A percentile compares a stretch with the other conserved stretches of the same genome.
Evolutionary conservation across 2,113 vertebrate species (phyloP).

Genomic region (Monopterus albus): DNA sequence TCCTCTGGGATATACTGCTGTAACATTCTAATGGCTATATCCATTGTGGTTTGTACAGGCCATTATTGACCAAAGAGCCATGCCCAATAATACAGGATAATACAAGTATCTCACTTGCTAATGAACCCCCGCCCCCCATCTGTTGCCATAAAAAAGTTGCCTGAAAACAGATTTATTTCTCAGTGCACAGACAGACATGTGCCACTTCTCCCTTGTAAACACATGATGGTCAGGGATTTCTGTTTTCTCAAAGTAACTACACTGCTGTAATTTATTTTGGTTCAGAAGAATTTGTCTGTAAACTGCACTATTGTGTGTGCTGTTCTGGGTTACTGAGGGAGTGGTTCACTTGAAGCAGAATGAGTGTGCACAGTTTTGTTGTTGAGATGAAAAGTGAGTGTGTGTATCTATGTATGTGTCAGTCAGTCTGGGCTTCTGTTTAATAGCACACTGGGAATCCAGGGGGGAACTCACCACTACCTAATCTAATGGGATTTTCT

Average conservation of each 20-base stretch:
- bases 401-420: conserved; percentile 1
- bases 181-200: background rate
- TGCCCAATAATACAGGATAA: conserved; percentile 65
- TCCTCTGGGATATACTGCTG: conserved; percentile 62
- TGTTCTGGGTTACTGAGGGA: conserved; percentile 7
- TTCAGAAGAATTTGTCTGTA: background rate
- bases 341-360: conserved; percentile 36
- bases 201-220: background rate
- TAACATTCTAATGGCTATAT: conserved; percentile 74
- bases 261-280: background rate
- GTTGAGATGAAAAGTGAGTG: conserved; percentile 3
- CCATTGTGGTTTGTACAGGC: conserved; percentile 75
- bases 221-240: background rate
- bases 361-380: background rate
- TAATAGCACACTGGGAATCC: conserved; percentile 59
- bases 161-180: conserved; percentile 19
- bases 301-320: background rate
- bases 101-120: conserved; percentile 60
- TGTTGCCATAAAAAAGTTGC: conserved; percentile 21
- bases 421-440: conserved; percentile 37
- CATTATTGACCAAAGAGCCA: conserved; percentile 75
- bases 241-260: background rate
- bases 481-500: conserved; percentile 74
- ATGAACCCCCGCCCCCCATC: conserved; percentile 54
- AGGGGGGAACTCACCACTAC: conserved; percentile 59